Base-by-base conservation (phyloP, 2,888 invertebrate genomes). In the Eupithecia tripunctaria region DNA sequence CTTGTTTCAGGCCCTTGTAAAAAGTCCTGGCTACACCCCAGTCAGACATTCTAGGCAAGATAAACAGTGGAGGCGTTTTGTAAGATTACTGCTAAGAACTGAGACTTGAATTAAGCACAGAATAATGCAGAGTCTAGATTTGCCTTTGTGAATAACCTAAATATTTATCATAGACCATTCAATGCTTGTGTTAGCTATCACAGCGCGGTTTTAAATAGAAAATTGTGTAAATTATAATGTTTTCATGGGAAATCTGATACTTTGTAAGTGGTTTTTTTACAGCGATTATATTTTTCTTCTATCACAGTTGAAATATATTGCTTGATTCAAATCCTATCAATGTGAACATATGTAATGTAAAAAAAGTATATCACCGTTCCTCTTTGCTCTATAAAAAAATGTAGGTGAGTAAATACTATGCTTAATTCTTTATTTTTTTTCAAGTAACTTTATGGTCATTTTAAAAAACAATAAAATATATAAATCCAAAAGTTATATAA, bases 11-110 rank as follows among this genome's bases (percentile, higher is more conserved):
- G 60, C 60, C 60, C 60, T 60, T 29, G 18, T 21, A 63, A 21
- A 67, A 21, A 29, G 32, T 56, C 32, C 67, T 67, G 25, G 32
- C 21, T 67, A 67, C 67, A 60, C 14, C 69, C 68, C 36, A 85
- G 82, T 85, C 85, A 91, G 89, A 89, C 89, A 86, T 73, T 86
- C 88, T 85, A 89, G 89, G 89, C 89, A 89, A 92, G 91, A 93
- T 90, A 93, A 92, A 93, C 92, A 91, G 88, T 84, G 83, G 82
- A 89, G 87, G 90, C 90, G 88, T 89, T 89, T 85, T 80, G 84
- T 78, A 79, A 91, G 92, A 93, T 92, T 92, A 92, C 89, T 88
- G 86, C 83, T 89, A 88, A 91, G 89, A 85, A 86, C 84, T 81
- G 81, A 81, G 79, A 78, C 89, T 88, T 88, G 86, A 88, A 87